These are phyloP conservation scores for Trematocara marginatum DNA, from an alignment of 2,113 vertebrate species.

Conservation along the genomic window DNA sequence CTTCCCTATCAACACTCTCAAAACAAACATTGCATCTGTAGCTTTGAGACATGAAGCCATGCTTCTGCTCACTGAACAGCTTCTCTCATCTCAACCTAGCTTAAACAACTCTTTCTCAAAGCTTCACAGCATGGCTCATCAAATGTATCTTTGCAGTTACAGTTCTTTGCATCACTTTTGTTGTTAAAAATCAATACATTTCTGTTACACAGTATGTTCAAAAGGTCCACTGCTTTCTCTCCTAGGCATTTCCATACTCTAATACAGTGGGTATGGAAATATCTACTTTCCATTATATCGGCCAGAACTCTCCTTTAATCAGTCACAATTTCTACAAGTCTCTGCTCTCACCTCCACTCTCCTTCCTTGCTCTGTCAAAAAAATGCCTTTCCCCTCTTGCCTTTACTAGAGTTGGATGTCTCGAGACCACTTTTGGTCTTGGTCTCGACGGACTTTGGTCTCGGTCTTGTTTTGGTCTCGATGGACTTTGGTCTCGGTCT, in stretches of 20 bases:
- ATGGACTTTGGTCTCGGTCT: no score
- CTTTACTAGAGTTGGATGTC: not conserved
- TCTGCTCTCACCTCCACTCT: not conserved
- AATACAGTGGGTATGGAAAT: not conserved
- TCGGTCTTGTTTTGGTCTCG: no score
- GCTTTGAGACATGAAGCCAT: not conserved
- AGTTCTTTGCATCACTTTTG: not conserved
- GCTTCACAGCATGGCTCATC: not conserved
- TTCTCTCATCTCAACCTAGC: not conserved
- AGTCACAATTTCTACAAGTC: not conserved
- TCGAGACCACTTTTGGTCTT: no score
- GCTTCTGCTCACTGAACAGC: not conserved
- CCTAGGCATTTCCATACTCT: not conserved
- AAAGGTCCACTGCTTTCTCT: not conserved
- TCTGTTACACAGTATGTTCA: not conserved
- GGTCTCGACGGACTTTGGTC: no score
- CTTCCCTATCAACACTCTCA: not conserved
- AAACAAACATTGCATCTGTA: not conserved
- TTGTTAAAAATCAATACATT: not conserved
- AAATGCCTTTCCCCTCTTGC: not conserved
- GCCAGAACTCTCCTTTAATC: not conserved
- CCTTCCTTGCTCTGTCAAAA: not conserved
- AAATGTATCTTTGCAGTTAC: not conserved
- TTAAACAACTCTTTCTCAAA: not conserved
- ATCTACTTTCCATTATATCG: not conserved